Evolutionary conservation across 2,888 invertebrate genomes (phyloP), one percentile per base, ranked within the genome.

Genomic region (Drosophila rellima): DNA sequence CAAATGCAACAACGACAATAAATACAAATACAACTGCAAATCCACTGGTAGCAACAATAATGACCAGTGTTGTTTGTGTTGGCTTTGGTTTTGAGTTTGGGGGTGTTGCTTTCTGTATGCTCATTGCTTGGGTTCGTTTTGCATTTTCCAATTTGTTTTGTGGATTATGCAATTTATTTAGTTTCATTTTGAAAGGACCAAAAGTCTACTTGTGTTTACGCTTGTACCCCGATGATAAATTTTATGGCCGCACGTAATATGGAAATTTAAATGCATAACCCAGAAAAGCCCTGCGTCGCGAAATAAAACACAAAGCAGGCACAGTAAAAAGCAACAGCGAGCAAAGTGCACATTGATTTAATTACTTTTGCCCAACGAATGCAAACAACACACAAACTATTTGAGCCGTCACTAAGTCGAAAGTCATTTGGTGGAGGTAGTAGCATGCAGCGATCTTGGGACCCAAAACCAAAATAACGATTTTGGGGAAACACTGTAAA

Each of bases 241-340:
- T 85, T 78, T 70, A 73, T 72, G 73, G 77, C 68, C 76, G 79
- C 90, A 90, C 90, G 90, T 85, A 82, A 90, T 90, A 82, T 85
- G 84, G 74, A 88, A 88, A 88, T 90, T 90, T 81, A 75, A 83
- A 69, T 62, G 65, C 64, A 64, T 64, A 45, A 42, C 51, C 51
- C 60, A 20, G 4, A 15, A 17, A 37, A 13, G 45, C 42, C 6
- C 54, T 54, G 40, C 29, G 42, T 23, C 35, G 50, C 50, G 11
- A n/a, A 10, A 18, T 13, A 29, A 17, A 39, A 23, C n/a, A 15
- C 15, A 42, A 13, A n/a, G 37, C 26, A 23, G n/a, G 31, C 47
- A 50, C 57, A 50, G 51, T 55, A 71, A 70, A 71, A 37, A 60
- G 40, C 47, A 31, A 55, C 40, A 66, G 47, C 35, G 42, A 57